Base-by-base conservation (phyloP, 2,888 invertebrate genomes). In the Serripes groenlandicus region DNA sequence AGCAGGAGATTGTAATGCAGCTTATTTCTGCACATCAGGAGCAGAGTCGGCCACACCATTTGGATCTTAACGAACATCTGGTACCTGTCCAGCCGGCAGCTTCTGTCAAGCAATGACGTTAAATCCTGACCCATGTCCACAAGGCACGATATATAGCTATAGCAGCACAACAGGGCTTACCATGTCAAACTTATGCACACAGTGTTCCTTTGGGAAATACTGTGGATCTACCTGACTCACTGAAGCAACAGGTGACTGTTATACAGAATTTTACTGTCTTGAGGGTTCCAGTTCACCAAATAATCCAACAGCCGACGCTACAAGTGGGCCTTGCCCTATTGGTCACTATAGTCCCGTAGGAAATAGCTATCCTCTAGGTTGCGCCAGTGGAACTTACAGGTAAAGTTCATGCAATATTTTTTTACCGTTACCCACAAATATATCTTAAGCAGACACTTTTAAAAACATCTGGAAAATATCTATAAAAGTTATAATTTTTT, bases 311-410 rank as follows among this genome's bases (percentile, higher is more conserved):
- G 88, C 89, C 18, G 92, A 90, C 1, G 54, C 79, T 1, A 93
- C 94, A 35, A 93, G 94, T 34, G 93, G 82, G 58, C 91, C 91
- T 0, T 94, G 93, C 78, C 91, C 93, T 0, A 70, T 87, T 18
- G 94, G 94, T 2, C 89, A 92, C 85, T 94, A 93, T 79, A 94
- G 94, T 83, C 92, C 91, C n/a, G 79, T 64, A n/a, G 93, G 92
- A 30, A 93, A 93, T 18, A 88, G 90, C 62, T 87, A 87, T 9
- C 92, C 93, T 5, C 62, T 89, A 5, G 89, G 90, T 5, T 93
- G 93, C 80, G 82, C 90, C 26, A 89, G 90, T 75, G 92, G 92
- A 34, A 92, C 90, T n/a, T 92, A 89, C 87, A 91, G 78, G 85
- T 85, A 62, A 56, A n/a, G n/a, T n/a, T n/a, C n/a, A n/a, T n/a